phyloP scores from a whole-genome alignment of 2,888 invertebrate genomes.

The Eilema depressum region DNA sequence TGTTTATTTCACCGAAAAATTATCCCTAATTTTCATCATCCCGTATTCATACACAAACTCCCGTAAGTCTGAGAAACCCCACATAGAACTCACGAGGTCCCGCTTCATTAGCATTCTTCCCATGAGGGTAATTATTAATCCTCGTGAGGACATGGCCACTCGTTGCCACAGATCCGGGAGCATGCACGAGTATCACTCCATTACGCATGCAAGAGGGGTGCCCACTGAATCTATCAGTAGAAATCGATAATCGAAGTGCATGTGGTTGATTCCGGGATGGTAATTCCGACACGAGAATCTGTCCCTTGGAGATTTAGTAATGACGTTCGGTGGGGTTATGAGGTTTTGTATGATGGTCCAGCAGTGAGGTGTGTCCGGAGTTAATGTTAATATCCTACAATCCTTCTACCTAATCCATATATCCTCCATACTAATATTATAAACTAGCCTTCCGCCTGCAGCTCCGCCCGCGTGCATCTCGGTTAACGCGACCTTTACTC shows the following conservation, averaged over 20 bases:
- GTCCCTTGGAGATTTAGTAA: neutral
- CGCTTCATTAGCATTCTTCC: conserved; percentile 49
- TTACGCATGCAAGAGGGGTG: conserved; percentile 20
- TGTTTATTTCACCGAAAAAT: too few relatives aligned
- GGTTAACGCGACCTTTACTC: too few relatives aligned
- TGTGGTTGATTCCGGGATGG: conserved; percentile 20
- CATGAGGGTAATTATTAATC: conserved; percentile 46
- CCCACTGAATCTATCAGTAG: conserved; percentile 19
- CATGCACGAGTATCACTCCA: conserved; percentile 38
- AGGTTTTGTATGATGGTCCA: neutral
- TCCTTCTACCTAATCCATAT: too few relatives aligned
- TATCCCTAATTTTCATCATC: too few relatives aligned
- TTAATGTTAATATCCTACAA: too few relatives aligned
- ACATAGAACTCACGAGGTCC: conserved; percentile 45
- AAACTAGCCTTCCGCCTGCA: too few relatives aligned
- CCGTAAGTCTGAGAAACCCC: conserved; percentile 37
- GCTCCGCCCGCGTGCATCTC: too few relatives aligned
- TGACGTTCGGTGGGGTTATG: neutral
- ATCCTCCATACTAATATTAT: too few relatives aligned
- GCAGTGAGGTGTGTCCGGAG: too few relatives aligned
- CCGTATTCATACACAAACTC: conserved; percentile 2
- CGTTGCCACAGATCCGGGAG: conserved; percentile 49
- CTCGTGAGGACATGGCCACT: conserved; percentile 27
- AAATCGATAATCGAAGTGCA: conserved; percentile 23
- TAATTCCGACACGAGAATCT: conserved; percentile 15